phyloP scores from a whole-genome alignment of 2,797 vertebrate genomes.

The Notamacropus eugenii region DNA sequence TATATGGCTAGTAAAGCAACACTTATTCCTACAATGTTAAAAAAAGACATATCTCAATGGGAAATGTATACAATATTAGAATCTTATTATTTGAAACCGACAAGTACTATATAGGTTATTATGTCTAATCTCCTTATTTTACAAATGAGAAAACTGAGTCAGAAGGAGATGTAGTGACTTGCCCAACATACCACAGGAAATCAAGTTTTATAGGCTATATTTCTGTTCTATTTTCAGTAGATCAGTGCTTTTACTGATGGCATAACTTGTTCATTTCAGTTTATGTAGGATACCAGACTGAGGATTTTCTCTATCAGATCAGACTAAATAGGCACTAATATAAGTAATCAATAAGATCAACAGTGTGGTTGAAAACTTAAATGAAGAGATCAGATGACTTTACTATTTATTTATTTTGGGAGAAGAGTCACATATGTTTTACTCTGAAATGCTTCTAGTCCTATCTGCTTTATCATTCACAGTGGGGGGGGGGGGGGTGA shows the following conservation, averaged over 20 bases:
- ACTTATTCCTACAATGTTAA: neutral
- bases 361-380: conserved; percentile 34
- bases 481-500: neutral
- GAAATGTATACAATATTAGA: neutral
- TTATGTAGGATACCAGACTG: neutral
- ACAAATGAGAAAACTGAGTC: neutral
- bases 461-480: conserved; percentile 33
- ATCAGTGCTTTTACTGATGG: neutral
- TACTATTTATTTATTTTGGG: neutral
- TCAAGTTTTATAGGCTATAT: conserved; percentile 5
- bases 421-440: neutral
- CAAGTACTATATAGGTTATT: neutral
- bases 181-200: neutral
- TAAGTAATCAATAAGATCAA: neutral
- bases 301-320: neutral
- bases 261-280: neutral
- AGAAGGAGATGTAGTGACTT: neutral
- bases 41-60: neutral
- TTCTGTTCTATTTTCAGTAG: conserved; percentile 13
- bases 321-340: neutral
- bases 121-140: neutral
- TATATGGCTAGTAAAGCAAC: neutral
- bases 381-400: conserved; percentile 33
- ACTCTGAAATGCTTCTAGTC: conserved; percentile 9
- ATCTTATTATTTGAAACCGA: too few relatives aligned